A percentile compares a stretch with the other conserved stretches of the same genome.
These are phyloP conservation scores for Emydura subglobosa DNA, from an alignment of 2,113 vertebrate species.

Conservation along the genomic window DNA sequence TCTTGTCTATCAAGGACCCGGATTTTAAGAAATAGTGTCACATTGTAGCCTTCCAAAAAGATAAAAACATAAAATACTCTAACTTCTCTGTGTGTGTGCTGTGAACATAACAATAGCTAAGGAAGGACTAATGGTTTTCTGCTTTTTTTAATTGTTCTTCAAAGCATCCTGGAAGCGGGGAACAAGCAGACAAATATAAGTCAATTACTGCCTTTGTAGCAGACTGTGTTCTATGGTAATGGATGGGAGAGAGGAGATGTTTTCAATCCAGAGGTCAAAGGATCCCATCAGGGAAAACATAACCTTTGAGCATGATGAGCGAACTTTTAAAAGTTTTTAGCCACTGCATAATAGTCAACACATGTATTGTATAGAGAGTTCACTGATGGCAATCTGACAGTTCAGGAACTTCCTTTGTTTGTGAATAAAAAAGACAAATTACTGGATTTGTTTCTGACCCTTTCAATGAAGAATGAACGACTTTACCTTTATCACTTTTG, in stretches of 20 bases:
- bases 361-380: background rate
- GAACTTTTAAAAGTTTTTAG: background rate
- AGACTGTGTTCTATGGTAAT: background rate
- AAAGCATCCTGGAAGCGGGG: background rate
- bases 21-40: background rate
- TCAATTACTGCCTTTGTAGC: background rate
- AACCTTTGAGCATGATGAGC: background rate
- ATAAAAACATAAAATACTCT: background rate
- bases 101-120: background rate
- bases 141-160: fast-evolving
- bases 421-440: background rate
- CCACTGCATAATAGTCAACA: fast-evolving
- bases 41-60: background rate
- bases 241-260: background rate
- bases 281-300: fast-evolving
- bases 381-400: fast-evolving
- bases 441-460: conserved; percentile 5
- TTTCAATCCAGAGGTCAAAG: background rate
- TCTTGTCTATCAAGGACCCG: background rate
- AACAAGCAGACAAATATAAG: background rate
- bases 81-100: background rate
- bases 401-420: background rate
- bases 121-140: background rate
- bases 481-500: background rate
- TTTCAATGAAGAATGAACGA: background rate